Percentiles rank a stretch among this genome's conserved stretches.
These are phyloP conservation scores for Phylloscopus collybita DNA, from an alignment of 2,797 vertebrate species.

Conservation along the genomic window DNA sequence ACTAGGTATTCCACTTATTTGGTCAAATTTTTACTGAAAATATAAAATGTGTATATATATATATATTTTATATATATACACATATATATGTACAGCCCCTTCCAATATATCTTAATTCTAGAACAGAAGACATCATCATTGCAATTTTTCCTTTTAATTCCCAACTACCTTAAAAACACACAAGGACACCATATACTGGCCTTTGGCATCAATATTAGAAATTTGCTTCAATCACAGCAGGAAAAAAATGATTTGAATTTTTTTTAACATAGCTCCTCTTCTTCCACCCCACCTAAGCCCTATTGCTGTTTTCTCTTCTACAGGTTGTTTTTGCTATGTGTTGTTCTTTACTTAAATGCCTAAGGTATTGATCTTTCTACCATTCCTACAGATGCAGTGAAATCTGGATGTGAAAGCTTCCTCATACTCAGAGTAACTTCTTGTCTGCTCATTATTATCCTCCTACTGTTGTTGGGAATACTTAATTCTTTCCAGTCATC, in stretches of 20 bases:
- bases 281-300: neutral
- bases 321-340: neutral
- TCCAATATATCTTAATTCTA: neutral
- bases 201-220: conserved; percentile 58
- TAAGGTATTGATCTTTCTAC: neutral
- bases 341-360: neutral
- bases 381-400: neutral
- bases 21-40: neutral
- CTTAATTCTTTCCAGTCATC: neutral
- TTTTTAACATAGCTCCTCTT: neutral
- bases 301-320: neutral
- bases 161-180: conserved; percentile 1
- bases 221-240: neutral
- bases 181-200: neutral
- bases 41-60: neutral
- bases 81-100: neutral
- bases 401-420: neutral
- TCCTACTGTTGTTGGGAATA: neutral
- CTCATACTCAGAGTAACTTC: neutral
- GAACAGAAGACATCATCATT: neutral
- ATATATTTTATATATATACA: neutral
- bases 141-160: neutral
- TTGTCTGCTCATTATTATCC: neutral
- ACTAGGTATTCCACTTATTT: neutral
- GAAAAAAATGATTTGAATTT: neutral